These are phyloP conservation scores for Sepioteuthis lessoniana DNA, from an alignment of 2,888 invertebrate genomes.

Conservation along the genomic window DNA sequence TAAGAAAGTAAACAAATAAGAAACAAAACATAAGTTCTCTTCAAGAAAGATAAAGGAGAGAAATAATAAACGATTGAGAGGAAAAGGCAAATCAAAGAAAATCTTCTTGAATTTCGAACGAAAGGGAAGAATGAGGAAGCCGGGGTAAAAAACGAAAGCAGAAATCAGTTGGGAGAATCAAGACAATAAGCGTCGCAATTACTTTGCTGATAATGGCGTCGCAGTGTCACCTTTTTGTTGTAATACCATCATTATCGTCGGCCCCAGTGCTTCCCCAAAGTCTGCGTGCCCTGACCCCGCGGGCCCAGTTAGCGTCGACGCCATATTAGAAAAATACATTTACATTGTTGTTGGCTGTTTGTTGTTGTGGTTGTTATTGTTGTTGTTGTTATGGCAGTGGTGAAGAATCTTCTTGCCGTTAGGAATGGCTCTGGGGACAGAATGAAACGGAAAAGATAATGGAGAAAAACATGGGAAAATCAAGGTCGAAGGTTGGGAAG, in stretches of 20 bases:
- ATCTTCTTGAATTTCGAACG: background rate
- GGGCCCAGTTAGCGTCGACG: background rate
- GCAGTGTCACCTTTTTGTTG: background rate
- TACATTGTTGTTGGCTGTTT: background rate
- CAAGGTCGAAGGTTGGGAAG: background rate
- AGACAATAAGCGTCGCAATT: background rate
- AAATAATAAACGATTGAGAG: background rate
- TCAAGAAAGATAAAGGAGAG: background rate
- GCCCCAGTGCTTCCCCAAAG: background rate
- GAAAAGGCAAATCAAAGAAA: background rate
- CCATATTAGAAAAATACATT: slow-evolving; percentile 16
- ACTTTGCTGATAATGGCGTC: slow-evolving; percentile 20
- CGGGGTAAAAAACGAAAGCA: background rate
- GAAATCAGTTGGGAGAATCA: background rate
- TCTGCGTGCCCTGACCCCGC: background rate
- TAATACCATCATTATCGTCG: background rate
- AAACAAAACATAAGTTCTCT: too few species aligned
- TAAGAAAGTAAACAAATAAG: too few species aligned
- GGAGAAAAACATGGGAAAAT: background rate
- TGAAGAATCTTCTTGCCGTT: background rate
- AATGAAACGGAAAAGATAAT: background rate
- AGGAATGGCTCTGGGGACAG: background rate
- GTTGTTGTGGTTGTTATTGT: background rate
- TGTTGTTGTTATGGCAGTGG: background rate
- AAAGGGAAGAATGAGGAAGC: background rate